phyloP scores from a whole-genome alignment of 2,113 vertebrate genomes.

The Petrocephalus microphthalmus region DNA sequence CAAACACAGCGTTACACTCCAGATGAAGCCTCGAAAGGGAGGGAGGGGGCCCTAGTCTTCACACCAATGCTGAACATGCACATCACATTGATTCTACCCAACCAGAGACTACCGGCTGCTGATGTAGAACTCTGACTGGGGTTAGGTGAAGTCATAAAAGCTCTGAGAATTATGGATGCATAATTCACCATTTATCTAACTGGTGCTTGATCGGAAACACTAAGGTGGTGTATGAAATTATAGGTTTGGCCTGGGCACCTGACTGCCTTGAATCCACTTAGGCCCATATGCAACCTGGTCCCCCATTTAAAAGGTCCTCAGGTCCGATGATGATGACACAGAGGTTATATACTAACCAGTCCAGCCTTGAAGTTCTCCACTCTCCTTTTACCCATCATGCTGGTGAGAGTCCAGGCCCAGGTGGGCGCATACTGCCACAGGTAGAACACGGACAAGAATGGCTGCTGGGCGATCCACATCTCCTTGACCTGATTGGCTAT shows the following conservation, averaged over 20 bases:
- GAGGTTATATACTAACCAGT: constrained; percentile 61
- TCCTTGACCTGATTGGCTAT: constrained; percentile 76
- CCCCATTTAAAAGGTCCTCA: background rate
- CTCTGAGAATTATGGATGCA: background rate
- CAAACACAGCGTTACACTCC: too few relatives aligned
- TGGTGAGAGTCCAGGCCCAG: constrained; percentile 68
- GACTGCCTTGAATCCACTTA: background rate
- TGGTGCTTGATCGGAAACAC: background rate
- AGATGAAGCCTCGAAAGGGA: too few relatives aligned
- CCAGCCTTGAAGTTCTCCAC: constrained; percentile 83
- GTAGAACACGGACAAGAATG: constrained; percentile 71
- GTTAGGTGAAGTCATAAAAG: background rate
- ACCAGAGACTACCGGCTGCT: background rate
- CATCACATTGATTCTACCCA: background rate
- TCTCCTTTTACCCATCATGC: constrained; percentile 64
- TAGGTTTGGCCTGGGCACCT: background rate
- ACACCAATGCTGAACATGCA: background rate
- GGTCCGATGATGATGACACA: background rate
- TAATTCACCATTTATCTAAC: background rate
- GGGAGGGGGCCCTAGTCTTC: background rate
- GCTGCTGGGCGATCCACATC: constrained; percentile 82
- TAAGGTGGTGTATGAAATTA: background rate
- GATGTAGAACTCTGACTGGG: background rate
- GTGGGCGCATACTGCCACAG: constrained; percentile 84
- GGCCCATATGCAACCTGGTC: background rate